Base-by-base conservation (phyloP, 2,113 vertebrate species). In the Rhombomys opimus region DNA sequence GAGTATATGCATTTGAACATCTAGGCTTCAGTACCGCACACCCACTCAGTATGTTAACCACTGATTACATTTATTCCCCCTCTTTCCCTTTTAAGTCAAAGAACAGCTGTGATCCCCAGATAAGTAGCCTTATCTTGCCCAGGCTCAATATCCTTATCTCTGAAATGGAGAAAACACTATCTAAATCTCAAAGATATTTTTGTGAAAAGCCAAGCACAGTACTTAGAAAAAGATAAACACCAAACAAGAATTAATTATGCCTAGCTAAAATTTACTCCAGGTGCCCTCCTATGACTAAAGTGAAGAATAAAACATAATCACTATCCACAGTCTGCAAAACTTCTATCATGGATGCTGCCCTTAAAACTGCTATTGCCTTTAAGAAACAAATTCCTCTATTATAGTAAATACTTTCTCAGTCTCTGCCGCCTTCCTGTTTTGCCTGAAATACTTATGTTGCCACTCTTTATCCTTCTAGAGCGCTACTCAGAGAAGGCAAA, bases 51-150 rank as follows among this genome's bases (percentile, higher is more conserved):
- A 50, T 89, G 61, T 50, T 93, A 76, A 78, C 6, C 82, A 68
- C 35, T 75, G 54, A 89, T 89, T 72, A 73, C 2, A 57, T 68
- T 93, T 93, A 78, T 46, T 23, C 54, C 65, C 14, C n/a, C 4
- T 73, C 20, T 65, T 46, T 65, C 76, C 70, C 94, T 89, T 22
- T 72, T 88, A 89, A 95, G 27, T 90, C 54, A 90, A 88, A 90
- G 32, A 70, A 81, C 35, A 91, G n/a, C 35, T 86, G 23, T 76
- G 61, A 84, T 84, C 9, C 15, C 32, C 27, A 87, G 41, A 87
- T 91, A 90, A 94, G 25, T 78, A 75, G 75, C 27, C 30, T 65
- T 84, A 91, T 80, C 75, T 70, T 92, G 12, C 3, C 9, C 7
- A 81, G 46, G 6, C 5, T 96, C 72, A 82, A 20, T 91, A 77